A percentile compares a stretch with the other conserved stretches of the same genome.
Conservation (phyloP, 1,140 invertebrate genomes). For the Theocolax elegans region DNA sequence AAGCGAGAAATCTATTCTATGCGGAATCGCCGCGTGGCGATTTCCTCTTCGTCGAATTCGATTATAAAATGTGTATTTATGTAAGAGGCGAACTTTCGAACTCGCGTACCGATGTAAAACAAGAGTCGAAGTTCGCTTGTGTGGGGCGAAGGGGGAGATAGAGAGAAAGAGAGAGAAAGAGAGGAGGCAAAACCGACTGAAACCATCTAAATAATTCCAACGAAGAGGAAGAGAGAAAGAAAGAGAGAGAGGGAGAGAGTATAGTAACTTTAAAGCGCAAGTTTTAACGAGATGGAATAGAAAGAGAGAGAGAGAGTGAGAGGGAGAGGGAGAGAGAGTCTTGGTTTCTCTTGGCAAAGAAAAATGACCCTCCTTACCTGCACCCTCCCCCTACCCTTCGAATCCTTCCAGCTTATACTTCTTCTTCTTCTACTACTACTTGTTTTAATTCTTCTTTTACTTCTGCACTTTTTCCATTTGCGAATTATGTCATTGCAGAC, state of each 20-base stretch:
- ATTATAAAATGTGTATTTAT: constrained; percentile 54
- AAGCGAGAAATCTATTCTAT: neutral
- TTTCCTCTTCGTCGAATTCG: constrained; percentile 44
- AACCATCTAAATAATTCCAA: constrained; percentile 61
- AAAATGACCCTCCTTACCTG: constrained; percentile 42
- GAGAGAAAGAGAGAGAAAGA: neutral
- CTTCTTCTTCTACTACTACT: constrained; percentile 1
- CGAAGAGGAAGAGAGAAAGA: constrained; percentile 22
- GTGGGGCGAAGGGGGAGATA: constrained; percentile 21
- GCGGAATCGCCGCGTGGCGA: neutral
- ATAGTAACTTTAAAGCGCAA: constrained; percentile 50
- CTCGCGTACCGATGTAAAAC: constrained; percentile 48
- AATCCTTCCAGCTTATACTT: constrained; percentile 22
- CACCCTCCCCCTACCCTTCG: constrained; percentile 8
- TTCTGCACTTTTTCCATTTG: constrained; percentile 37
- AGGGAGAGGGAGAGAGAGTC: constrained; percentile 41
- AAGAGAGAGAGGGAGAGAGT: constrained; percentile 8
- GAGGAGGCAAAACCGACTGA: constrained; percentile 30
- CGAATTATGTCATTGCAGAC: constrained; percentile 38
- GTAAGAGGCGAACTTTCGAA: constrained; percentile 46
- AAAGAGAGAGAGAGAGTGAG: constrained; percentile 46
- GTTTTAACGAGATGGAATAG: constrained; percentile 62
- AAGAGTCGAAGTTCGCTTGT: constrained; percentile 44
- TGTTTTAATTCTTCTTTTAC: constrained; percentile 10
- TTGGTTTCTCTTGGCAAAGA: constrained; percentile 42